Evolutionary conservation across 1,140 invertebrate genomes (phyloP), one percentile per base, ranked within the genome.

Genomic region (Tetramorium simillimum): DNA sequence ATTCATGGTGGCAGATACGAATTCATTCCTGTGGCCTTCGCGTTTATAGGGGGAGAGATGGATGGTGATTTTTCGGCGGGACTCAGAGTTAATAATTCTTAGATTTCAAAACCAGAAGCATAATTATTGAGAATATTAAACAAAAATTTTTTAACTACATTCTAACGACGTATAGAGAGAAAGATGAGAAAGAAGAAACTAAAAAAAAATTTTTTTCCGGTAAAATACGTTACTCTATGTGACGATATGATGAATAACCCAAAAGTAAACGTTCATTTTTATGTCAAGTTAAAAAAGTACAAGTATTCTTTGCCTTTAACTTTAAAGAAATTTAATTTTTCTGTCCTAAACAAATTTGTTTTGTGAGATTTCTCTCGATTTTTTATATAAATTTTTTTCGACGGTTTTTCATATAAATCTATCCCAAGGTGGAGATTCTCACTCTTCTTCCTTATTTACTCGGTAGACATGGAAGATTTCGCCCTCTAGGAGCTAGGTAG

Each of bases 1-100:
- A 84, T 75, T 75, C 69, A 84, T 56, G 40, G 37, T 10, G 69
- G 40, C 80, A n/a, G 49, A 81, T 63, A 14, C 77, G 33, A 84
- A 84, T 84, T 40, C 53, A 75, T 84, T 84, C 69, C 49, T 53
- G 67, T 1, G 40, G 51, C 33, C 28, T 60, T 75, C 53, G n/a
- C 33, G 12, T 73, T 60, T 49, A 28, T 9, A 43, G n/a, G 2
- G 14, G 33, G 51, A 24, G 63, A 43, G 28, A 62, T 16, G 56
- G 24, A 75, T 73, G 69, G 14, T 60, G 40, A 49, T 43, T 28
- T 84, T 70, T 43, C 16, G 9, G 9, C 43, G 9, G 46, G 3
- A 40, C 21, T 12, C 53, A 6, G 14, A 81, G 16, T 18, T 28
- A n/a, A 69, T 81, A 21, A 69, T 60, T 73, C 14, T 21, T 3